Evolutionary conservation across 2,797 vertebrate species (phyloP).

Genomic region (Tenualosa thibaudeaui): DNA sequence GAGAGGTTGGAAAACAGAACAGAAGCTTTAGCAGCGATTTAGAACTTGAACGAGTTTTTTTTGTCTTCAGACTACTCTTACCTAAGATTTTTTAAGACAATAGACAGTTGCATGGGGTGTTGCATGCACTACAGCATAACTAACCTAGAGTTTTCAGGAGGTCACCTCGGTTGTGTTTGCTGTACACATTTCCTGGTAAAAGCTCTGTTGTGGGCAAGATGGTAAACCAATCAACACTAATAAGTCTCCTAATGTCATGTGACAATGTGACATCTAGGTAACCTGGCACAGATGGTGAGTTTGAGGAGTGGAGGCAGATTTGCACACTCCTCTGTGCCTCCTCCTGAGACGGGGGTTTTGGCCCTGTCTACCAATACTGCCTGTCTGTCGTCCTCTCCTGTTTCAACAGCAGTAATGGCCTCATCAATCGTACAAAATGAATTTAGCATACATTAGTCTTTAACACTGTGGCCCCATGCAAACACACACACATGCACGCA

Average conservation of each 20-base stretch:
- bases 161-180: neutral
- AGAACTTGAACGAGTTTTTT: no score
- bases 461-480: neutral
- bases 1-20: no score
- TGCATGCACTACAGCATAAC: neutral
- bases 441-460: conserved; percentile 19
- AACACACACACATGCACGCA: neutral
- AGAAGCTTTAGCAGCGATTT: no score
- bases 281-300: no score
- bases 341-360: neutral
- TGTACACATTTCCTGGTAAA: neutral
- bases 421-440: neutral
- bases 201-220: neutral
- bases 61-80: no score
- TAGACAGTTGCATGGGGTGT: neutral
- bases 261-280: no score
- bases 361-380: neutral
- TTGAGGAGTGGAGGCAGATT: neutral
- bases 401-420: neutral
- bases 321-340: no score
- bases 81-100: no score
- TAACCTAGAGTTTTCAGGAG: neutral
- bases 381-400: neutral
- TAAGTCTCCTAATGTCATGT: neutral
- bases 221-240: neutral